phyloP scores from a whole-genome alignment of 2,888 invertebrate genomes.

The Marronus borbonicus region DNA sequence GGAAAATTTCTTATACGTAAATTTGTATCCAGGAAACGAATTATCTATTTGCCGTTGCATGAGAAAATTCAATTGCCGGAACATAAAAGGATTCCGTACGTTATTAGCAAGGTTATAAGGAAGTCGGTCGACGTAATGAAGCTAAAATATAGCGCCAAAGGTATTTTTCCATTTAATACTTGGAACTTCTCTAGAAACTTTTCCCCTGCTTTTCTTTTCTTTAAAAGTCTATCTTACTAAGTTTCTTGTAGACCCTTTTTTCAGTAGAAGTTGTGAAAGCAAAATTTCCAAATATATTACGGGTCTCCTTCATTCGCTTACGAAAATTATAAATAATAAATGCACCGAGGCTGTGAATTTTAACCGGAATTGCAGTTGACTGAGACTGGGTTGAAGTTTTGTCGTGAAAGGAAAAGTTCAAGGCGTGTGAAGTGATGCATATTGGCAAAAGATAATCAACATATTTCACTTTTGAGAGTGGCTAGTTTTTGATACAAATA shows the following conservation, averaged over 20 bases:
- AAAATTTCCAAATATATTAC: no score
- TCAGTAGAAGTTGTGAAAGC: no score
- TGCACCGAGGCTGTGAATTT: no score
- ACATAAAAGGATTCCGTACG: conserved; percentile 10
- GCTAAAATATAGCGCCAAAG: not conserved
- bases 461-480: no score
- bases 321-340: no score
- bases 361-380: not conserved
- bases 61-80: not conserved
- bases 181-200: not conserved
- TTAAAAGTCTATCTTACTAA: not conserved
- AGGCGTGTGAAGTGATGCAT: no score
- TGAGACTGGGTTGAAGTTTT: not conserved
- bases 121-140: conserved; percentile 7
- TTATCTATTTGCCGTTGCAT: conserved; percentile 8
- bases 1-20: not conserved
- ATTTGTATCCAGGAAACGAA: not conserved
- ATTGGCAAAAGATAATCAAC: no score
- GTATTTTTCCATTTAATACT: conserved; percentile 8
- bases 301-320: no score
- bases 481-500: no score
- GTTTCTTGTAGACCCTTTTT: not conserved
- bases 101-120: conserved; percentile 13
- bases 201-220: not conserved
- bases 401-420: no score